phyloP scores from a whole-genome alignment of 2,113 vertebrate species.

The Gobiocypris rarus region DNA sequence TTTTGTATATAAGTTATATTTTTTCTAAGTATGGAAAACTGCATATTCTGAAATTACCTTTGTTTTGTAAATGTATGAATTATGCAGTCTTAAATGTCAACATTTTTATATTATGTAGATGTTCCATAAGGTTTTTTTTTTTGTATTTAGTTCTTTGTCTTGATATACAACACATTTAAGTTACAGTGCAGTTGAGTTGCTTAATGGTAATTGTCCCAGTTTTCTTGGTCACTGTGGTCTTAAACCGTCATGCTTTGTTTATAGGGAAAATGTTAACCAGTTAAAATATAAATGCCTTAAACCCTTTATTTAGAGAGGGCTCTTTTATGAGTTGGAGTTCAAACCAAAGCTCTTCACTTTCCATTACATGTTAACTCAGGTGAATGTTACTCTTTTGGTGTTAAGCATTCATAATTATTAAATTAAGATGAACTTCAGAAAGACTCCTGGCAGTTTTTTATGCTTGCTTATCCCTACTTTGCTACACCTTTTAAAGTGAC shows the following conservation, averaged over 20 bases:
- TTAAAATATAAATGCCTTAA: conserved; percentile 18
- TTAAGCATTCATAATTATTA: conserved; percentile 26
- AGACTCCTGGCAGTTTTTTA: conserved; percentile 1
- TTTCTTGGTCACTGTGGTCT: conserved; percentile 22
- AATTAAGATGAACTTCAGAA: conserved; percentile 21
- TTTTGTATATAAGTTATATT: conserved; percentile 71
- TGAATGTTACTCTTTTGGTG: conserved; percentile 37
- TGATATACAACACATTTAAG: conserved; percentile 3
- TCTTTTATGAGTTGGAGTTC: conserved; percentile 62
- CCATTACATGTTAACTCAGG: conserved; percentile 34
- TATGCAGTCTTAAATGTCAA: conserved; percentile 67
- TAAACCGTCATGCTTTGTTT: conserved; percentile 45
- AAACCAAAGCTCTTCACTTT: conserved; percentile 73
- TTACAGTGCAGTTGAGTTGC: neutral
- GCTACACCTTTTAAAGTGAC: neutral
- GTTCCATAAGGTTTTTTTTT: conserved; percentile 59
- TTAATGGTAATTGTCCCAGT: neutral
- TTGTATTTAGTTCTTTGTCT: conserved; percentile 57
- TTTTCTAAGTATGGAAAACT: conserved; percentile 65
- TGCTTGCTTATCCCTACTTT: neutral
- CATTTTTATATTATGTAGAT: conserved; percentile 72
- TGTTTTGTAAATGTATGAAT: conserved; percentile 62
- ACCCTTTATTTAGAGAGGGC: conserved; percentile 27
- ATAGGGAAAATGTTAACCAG: conserved; percentile 37
- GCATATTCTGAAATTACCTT: conserved; percentile 70